phyloP scores from a whole-genome alignment of 53 echinoderm and acorn worm genomes.

The Echinarachnius parma region DNA sequence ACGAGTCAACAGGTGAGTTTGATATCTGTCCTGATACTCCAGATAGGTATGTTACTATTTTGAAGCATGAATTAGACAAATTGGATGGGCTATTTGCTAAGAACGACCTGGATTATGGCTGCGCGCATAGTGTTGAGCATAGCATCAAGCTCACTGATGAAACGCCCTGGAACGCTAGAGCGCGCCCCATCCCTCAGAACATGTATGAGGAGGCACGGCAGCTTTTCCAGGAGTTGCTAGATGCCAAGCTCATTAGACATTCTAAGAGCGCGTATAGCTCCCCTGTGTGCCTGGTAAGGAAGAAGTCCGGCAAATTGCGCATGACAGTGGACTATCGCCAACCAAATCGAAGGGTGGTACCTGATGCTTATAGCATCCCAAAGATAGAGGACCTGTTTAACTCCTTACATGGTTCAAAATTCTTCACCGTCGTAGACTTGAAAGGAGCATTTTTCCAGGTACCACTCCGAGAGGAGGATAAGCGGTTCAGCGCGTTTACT shows the following conservation, averaged over 20 bases:
- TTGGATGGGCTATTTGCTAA: slow-evolving; percentile 13
- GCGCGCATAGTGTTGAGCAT: slow-evolving; percentile 9
- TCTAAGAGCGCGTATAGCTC: slow-evolving; percentile 26
- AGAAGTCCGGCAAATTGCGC: slow-evolving; percentile 6
- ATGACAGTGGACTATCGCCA: slow-evolving; percentile 23
- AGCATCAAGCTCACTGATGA: slow-evolving; percentile 14
- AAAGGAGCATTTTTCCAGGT: slow-evolving; percentile 25
- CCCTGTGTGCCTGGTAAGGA: slow-evolving; percentile 13
- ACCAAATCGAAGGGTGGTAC: slow-evolving; percentile 1
- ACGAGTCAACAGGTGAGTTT: neutral
- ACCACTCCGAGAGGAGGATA: slow-evolving; percentile 11
- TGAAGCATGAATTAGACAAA: neutral
- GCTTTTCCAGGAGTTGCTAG: slow-evolving; percentile 20
- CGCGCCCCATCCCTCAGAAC: slow-evolving; percentile 25
- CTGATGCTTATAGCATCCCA: slow-evolving; percentile 33
- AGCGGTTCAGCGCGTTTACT: slow-evolving; percentile 2
- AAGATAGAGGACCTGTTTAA: slow-evolving; percentile 27
- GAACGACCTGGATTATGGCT: slow-evolving; percentile 2
- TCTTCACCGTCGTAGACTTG: slow-evolving; percentile 17
- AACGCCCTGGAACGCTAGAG: slow-evolving; percentile 2
- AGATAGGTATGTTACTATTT: neutral
- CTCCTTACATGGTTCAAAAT: slow-evolving; percentile 7
- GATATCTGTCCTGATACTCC: neutral
- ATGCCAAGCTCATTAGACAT: slow-evolving; percentile 16
- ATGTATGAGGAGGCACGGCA: slow-evolving; percentile 31